Evolutionary conservation across 2,113 vertebrate species (phyloP).

Genomic region (Ciconia boyciana): DNA sequence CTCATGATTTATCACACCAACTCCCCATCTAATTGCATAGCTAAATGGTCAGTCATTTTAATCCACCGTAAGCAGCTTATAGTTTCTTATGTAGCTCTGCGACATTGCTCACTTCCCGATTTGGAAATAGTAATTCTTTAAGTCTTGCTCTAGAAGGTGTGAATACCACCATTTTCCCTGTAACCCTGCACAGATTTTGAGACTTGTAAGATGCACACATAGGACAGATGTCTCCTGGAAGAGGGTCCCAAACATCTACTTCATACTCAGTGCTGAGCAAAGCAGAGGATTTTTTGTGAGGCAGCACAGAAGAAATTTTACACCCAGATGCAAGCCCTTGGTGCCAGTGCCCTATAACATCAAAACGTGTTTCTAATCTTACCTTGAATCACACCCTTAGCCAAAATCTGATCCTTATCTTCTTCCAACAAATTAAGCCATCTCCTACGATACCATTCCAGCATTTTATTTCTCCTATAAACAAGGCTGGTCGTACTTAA

Average conservation of each 20-base stretch:
- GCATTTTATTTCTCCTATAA: not conserved
- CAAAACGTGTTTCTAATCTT: not conserved
- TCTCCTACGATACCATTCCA: not conserved
- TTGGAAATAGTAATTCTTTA: not conserved
- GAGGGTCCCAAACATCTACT: not conserved
- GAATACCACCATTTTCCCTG: not conserved
- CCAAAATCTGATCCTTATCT: not conserved
- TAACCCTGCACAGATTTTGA: not conserved
- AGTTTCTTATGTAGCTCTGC: not conserved
- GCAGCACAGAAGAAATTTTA: not conserved
- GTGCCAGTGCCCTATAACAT: not conserved
- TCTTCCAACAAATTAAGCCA: not conserved
- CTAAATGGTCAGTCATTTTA: slow-evolving; percentile 30
- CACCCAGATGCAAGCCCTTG: not conserved
- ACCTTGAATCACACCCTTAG: not conserved
- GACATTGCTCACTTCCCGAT: not conserved
- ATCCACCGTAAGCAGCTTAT: slow-evolving; percentile 15
- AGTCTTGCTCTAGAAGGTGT: not conserved
- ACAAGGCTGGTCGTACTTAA: not conserved
- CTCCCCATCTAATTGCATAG: slow-evolving; percentile 39
- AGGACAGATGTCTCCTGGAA: not conserved
- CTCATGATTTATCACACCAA: slow-evolving; percentile 19
- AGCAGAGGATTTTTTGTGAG: not conserved
- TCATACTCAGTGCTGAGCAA: not conserved
- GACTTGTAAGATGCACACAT: not conserved